Base-by-base conservation (phyloP, 2,797 vertebrate species). In the Microctenopoma steveboyesi region DNA sequence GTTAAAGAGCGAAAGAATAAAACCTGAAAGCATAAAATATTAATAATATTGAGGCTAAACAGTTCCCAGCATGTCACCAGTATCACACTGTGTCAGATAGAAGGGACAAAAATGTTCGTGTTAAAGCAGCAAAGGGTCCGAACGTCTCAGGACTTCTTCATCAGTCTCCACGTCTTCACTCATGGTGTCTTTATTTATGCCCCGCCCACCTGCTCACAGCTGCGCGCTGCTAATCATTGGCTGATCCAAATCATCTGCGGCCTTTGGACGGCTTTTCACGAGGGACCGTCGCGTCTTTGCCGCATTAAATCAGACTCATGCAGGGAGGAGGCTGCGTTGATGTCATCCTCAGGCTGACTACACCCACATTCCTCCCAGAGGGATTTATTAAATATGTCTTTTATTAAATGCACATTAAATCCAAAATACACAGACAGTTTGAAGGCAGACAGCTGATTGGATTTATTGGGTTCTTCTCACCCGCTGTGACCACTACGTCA, bases 171-270 rank as follows among this genome's bases (percentile, higher is more conserved):
- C 11, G 14, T 52, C 43, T 28, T 30, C 45, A 28, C 6, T 25
- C 40, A 0, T 1, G 33, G 45, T 43, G 56, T 50, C 28, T 40
- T 27, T 14, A 28, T 47, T 33, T 47, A 22, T 12, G 22, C 4
- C 57, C 66, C 69, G n/a, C 58, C 73, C 65, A 60, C 62, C 35
- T 27, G 5, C 9, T 22, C 58, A 67, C 74, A 79, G 81, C 76
- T 84, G 81, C 64, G 46, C 45, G 4, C 54, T 4, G 49, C 75
- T 46, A 28, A 61, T 57, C 69, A 42, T 52, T 2, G 46, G 22
- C 2, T 25, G 14, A 72, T 81, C 35, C 35, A 28, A 62, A 54
- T 76, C 47, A 54, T 54, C 58, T 60, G 56, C n/a, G 59, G 58
- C 40, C 33, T 53, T 33, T 10, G 0, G 50, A n/a, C 22, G 18